A percentile compares a stretch with the other conserved stretches of the same genome.
phyloP scores from a whole-genome alignment of 2,113 vertebrate species.

The Muscicapa adusta region DNA sequence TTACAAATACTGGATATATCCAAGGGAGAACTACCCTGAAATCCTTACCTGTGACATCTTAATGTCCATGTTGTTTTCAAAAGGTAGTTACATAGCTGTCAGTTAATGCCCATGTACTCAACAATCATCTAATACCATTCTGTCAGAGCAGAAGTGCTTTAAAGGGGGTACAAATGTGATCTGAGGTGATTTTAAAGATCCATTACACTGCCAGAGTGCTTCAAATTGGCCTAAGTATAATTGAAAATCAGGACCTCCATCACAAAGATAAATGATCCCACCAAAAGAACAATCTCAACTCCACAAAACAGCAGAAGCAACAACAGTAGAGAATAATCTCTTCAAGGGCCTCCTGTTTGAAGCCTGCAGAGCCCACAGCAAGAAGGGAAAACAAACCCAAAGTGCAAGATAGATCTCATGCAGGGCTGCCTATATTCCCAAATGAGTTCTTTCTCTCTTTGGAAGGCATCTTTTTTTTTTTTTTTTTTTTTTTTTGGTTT shows the following conservation, averaged over 20 bases:
- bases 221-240: background rate
- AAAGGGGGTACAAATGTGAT: background rate
- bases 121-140: background rate
- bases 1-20: background rate
- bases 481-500: background rate
- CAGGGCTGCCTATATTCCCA: background rate
- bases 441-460: background rate
- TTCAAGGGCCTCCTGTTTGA: background rate
- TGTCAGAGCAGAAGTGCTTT: conserved; percentile 6
- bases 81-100: background rate
- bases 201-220: background rate
- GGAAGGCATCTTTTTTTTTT: background rate
- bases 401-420: fast-evolving
- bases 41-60: background rate
- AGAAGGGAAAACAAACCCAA: background rate
- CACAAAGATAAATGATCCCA: background rate
- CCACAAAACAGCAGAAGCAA: background rate
- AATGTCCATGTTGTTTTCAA: background rate
- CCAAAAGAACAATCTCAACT: background rate
- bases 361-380: background rate
- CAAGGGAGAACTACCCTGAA: background rate
- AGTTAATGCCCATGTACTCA: background rate
- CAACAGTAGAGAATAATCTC: background rate
- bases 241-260: conserved; percentile 1
- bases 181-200: conserved; percentile 4